A percentile compares a stretch with the other conserved stretches of the same genome.
Conservation (phyloP, 2,888 invertebrate species). For the Xestobium rufovillosum region DNA sequence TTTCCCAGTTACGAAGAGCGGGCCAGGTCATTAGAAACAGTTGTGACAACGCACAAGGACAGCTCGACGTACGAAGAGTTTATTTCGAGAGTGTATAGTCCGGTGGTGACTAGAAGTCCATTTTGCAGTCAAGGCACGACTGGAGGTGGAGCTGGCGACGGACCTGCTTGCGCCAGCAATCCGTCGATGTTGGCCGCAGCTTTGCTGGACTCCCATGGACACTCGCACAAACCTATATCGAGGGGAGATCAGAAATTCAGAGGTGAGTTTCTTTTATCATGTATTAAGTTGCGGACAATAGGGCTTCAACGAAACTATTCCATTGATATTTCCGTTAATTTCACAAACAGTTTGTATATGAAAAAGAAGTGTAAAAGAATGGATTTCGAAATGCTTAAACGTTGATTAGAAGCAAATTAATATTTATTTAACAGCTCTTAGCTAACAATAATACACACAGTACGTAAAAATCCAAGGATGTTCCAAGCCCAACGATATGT, state of each 20-base stretch:
- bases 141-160: constrained; percentile 30
- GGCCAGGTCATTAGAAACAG: constrained; percentile 73
- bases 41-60: constrained; percentile 78
- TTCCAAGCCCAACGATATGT: no score
- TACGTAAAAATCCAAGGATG: no score
- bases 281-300: no score
- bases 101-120: constrained; percentile 51
- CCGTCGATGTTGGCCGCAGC: constrained; percentile 53
- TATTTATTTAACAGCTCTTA: no score
- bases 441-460: no score
- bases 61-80: constrained; percentile 88
- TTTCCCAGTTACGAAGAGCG: constrained; percentile 80
- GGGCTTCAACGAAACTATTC: no score
- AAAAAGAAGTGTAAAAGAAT: no score
- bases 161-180: constrained; percentile 36
- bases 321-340: no score
- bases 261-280: no score
- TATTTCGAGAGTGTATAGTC: constrained; percentile 63
- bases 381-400: no score
- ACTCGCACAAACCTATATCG: constrained; percentile 35
- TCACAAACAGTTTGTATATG: no score
- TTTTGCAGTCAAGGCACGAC: constrained; percentile 34
- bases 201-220: constrained; percentile 46
- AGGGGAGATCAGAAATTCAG: constrained; percentile 35
- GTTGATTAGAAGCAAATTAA: no score